phyloP scores from a whole-genome alignment of 2,888 invertebrate species.

The Synergus gifuensis region DNA sequence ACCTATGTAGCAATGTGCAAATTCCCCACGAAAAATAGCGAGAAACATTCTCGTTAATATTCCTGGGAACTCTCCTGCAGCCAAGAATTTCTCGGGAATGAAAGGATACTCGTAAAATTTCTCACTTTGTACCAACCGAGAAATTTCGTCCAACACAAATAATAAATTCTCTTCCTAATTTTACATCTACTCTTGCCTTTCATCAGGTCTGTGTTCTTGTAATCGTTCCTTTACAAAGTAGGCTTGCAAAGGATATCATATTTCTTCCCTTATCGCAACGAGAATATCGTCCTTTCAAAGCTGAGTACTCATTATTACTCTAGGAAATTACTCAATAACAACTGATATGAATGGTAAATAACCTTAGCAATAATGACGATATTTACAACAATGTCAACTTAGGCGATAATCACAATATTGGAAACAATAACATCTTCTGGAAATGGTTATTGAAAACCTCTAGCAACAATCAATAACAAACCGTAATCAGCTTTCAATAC shows the following conservation, averaged over 20 bases:
- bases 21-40: slow-evolving; percentile 40
- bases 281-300: background rate
- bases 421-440: no score
- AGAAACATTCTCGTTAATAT: slow-evolving; percentile 42
- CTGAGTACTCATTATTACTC: slow-evolving; percentile 2
- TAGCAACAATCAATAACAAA: no score
- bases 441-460: no score
- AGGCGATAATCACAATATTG: no score
- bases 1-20: slow-evolving; percentile 39
- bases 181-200: slow-evolving; percentile 12
- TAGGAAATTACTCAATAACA: no score
- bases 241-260: slow-evolving; percentile 10
- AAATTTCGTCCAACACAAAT: slow-evolving; percentile 38
- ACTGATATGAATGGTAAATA: no score
- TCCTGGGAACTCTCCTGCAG: slow-evolving; percentile 35
- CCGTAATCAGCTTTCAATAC: no score
- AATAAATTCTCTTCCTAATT: slow-evolving; percentile 37
- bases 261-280: slow-evolving; percentile 16
- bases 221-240: slow-evolving; percentile 28
- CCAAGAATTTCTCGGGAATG: slow-evolving; percentile 37
- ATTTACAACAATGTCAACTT: no score
- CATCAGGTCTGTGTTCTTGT: slow-evolving; percentile 2
- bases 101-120: slow-evolving; percentile 39
- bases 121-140: slow-evolving; percentile 39
- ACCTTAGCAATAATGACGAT: no score